Percentiles rank a stretch among this genome's conserved stretches.
Conservation (phyloP, 2,113 vertebrate genomes). For the Thinocorus orbignyianus region DNA sequence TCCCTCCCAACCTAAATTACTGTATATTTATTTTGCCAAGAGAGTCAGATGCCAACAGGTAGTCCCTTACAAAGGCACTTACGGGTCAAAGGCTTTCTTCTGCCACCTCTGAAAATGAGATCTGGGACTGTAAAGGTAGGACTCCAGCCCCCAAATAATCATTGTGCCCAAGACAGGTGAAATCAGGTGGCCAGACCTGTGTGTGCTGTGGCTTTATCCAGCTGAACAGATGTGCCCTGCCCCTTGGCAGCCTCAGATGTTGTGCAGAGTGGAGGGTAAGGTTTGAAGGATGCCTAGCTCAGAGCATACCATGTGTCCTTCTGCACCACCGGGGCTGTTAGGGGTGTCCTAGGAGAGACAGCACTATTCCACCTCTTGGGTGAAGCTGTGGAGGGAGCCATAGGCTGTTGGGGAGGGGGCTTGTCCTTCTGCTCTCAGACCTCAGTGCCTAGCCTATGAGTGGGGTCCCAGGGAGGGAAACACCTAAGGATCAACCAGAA, state of each 20-base stretch:
- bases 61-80: not conserved
- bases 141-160: not conserved
- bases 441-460: rapidly evolving
- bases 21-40: not conserved
- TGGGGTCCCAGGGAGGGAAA: not conserved
- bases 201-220: rapidly evolving
- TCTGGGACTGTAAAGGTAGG: not conserved
- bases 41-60: not conserved
- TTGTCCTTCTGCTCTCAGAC: not conserved
- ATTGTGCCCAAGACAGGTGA: not conserved
- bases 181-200: not conserved
- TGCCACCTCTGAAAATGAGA: not conserved
- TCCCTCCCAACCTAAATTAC: not conserved
- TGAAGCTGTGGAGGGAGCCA: not conserved
- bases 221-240: not conserved
- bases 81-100: not conserved
- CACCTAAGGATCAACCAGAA: not conserved
- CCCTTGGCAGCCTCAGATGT: not conserved
- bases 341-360: not conserved
- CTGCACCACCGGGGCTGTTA: not conserved
- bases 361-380: not conserved
- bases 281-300: not conserved
- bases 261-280: not conserved
- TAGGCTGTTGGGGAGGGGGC: not conserved
- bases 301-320: rapidly evolving